phyloP scores from a whole-genome alignment of 1,140 invertebrate genomes.

The Hyles vespertilio region DNA sequence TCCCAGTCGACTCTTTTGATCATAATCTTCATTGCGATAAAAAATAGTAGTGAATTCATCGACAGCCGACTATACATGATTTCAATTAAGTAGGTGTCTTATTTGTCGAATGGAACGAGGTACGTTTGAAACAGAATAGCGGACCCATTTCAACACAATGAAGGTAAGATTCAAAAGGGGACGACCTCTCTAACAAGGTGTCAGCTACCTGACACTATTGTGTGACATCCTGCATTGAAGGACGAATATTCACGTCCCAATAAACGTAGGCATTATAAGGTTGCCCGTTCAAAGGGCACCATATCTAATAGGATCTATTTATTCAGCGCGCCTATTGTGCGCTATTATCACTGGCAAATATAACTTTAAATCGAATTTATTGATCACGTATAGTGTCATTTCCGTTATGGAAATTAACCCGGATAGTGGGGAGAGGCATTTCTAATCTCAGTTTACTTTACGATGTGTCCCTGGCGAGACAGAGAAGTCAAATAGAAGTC shows the following conservation, averaged over 20 bases:
- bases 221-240: constrained; percentile 47
- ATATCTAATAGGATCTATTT: constrained; percentile 23
- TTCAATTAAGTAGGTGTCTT: constrained; percentile 36
- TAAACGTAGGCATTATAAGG: constrained; percentile 32
- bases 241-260: constrained; percentile 56
- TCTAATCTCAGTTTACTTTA: no score
- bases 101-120: constrained; percentile 41
- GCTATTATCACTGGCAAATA: background rate
- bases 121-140: constrained; percentile 47
- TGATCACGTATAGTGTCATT: no score
- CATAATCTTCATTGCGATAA: constrained; percentile 4
- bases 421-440: no score
- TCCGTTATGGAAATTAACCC: no score
- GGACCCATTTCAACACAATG: constrained; percentile 53
- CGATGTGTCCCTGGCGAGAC: no score
- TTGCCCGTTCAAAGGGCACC: constrained; percentile 27
- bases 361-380: no score
- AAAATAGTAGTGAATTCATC: background rate
- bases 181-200: constrained; percentile 59
- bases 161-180: constrained; percentile 50
- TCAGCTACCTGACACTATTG: constrained; percentile 62
- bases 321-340: constrained; percentile 16
- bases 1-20: constrained; percentile 1
- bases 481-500: no score
- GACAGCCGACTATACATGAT: constrained; percentile 22